Percentiles rank a stretch among this genome's conserved stretches.
Evolutionary conservation across 2,888 invertebrate genomes (phyloP).

Genomic region (Athalia cordata): DNA sequence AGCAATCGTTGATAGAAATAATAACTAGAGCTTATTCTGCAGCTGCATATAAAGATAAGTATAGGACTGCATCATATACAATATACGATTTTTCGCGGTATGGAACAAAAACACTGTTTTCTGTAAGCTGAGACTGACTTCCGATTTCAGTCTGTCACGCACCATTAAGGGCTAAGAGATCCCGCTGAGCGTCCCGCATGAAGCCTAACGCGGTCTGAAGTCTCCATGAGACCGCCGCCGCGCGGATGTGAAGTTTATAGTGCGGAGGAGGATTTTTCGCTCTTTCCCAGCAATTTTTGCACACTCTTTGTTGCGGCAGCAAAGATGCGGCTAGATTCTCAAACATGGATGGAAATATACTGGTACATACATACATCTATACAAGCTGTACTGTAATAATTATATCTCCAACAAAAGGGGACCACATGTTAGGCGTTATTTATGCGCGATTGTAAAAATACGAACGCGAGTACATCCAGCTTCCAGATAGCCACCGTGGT

Average conservation of each 20-base stretch:
- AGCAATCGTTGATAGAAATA: too few species aligned
- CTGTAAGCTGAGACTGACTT: conserved; percentile 50
- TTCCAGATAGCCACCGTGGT: too few species aligned
- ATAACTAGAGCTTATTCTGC: too few species aligned
- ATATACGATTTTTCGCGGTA: conserved; percentile 1
- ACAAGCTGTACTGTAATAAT: too few species aligned
- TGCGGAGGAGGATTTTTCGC: background rate
- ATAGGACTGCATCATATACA: background rate
- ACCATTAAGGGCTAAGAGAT: conserved; percentile 40
- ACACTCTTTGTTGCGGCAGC: background rate
- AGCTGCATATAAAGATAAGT: background rate
- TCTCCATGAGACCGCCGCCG: conserved; percentile 24
- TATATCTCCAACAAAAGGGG: too few species aligned
- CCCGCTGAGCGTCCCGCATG: conserved; percentile 35
- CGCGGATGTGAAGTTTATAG: background rate
- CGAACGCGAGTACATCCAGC: too few species aligned
- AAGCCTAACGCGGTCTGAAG: background rate
- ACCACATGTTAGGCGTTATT: too few species aligned
- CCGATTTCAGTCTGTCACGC: conserved; percentile 46
- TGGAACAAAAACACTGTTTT: conserved; percentile 32
- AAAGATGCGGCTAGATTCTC: background rate
- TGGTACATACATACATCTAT: too few species aligned
- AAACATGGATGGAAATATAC: too few species aligned
- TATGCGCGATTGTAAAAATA: too few species aligned
- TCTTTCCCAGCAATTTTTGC: conserved; percentile 1